Base-by-base conservation (phyloP, 37 sponge, comb jelly and placozoan species). In the Beroe forskalii region DNA sequence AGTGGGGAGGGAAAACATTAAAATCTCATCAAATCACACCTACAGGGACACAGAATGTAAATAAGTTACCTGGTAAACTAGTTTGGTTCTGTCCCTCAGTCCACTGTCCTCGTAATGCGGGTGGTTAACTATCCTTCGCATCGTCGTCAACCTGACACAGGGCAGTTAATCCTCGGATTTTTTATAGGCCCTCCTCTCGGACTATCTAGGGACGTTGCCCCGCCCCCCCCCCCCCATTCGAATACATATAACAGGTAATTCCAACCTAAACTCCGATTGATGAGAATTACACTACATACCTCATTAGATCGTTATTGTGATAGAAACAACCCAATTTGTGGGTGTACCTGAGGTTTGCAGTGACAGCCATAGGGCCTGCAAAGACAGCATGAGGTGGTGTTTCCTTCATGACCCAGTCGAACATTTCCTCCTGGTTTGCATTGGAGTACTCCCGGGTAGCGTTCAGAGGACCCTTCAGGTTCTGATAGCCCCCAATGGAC, bases 291-390 rank as follows among this genome's bases (percentile, higher is more conserved):
- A n/a, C n/a, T n/a, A n/a, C n/a, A n/a, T n/a, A n/a, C n/a, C n/a
- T n/a, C n/a, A n/a, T n/a, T n/a, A n/a, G n/a, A n/a, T n/a, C n/a
- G n/a, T n/a, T n/a, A n/a, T n/a, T n/a, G n/a, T n/a, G n/a, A n/a
- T n/a, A n/a, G n/a, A n/a, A n/a, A n/a, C n/a, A n/a, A n/a, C n/a
- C n/a, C n/a, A n/a, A n/a, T 55, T 17, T 9, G 17, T 55, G 60
- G 17, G 17, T 66, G 23, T n/a, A 66, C 67, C 67, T 94, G 60
- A 97, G 80, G 0, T 94, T 91, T 25, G 97, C 97, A 93, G 92
- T 95, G 48, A 92, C 92, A 19, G 96, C 93, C 97, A 97, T 95
- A 36, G 92, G 67, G 17, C 97, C 97, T 32, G 96, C 97, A 94
- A 97, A 95, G 91, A 95, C 97, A 42, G 95, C 95, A 90, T 89